Percentiles rank a stretch among this genome's conserved stretches.
Evolutionary conservation across 2,888 invertebrate species (phyloP).

Genomic region (Anorthoa munda): DNA sequence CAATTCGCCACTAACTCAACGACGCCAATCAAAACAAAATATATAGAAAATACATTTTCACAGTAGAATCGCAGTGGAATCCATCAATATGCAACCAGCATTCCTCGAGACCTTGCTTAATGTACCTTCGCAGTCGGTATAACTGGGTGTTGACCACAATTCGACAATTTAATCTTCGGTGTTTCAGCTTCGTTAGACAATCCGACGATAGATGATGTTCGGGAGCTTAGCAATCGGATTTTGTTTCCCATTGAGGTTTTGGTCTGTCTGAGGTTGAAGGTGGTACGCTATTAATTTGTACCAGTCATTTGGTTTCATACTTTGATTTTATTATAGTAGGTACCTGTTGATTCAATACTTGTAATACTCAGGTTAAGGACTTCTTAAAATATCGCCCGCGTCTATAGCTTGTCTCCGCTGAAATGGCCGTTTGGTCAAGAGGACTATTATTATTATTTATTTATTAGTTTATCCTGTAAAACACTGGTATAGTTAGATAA

Average conservation of each 20-base stretch:
- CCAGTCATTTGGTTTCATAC: not conserved
- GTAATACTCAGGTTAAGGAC: too few relatives aligned
- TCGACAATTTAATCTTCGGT: conserved; percentile 39
- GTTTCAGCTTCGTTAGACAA: conserved; percentile 44
- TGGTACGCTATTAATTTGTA: not conserved
- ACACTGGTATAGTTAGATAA: too few relatives aligned
- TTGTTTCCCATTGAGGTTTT: conserved; percentile 25
- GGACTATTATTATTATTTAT: too few relatives aligned
- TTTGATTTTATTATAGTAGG: not conserved
- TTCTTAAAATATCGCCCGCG: too few relatives aligned
- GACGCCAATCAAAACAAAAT: too few relatives aligned
- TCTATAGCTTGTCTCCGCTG: too few relatives aligned
- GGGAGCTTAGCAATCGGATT: conserved; percentile 19
- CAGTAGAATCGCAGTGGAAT: not conserved
- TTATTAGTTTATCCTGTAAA: too few relatives aligned
- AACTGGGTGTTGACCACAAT: conserved; percentile 41
- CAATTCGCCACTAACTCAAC: too few relatives aligned
- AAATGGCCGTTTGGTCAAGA: too few relatives aligned
- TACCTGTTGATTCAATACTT: not conserved
- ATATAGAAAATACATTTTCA: not conserved
- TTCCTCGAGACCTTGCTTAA: conserved; percentile 21
- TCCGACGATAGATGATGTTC: conserved; percentile 38
- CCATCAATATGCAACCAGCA: not conserved
- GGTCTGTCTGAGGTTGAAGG: not conserved
- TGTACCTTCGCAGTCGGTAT: conserved; percentile 1